Evolutionary conservation across 2,888 invertebrate genomes (phyloP).

Genomic region (Hirtodrosophila trivittata): DNA sequence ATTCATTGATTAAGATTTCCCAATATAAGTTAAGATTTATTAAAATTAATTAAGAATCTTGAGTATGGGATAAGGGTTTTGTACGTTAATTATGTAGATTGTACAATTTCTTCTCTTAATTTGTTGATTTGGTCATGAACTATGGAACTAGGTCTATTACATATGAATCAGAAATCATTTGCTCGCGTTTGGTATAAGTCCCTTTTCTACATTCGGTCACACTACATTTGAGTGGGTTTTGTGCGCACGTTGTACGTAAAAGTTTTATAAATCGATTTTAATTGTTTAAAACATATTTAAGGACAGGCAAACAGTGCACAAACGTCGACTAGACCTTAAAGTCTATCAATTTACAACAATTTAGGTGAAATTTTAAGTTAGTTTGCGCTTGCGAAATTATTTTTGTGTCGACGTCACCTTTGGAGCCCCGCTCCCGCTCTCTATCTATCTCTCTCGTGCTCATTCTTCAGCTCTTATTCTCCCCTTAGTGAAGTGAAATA

Average conservation of each 20-base stretch:
- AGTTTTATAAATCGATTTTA: conserved; percentile 58
- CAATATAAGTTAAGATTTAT: too few relatives aligned
- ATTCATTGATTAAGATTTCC: too few relatives aligned
- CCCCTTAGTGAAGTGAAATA: conserved; percentile 55
- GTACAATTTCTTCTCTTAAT: too few relatives aligned
- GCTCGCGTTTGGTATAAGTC: conserved; percentile 2
- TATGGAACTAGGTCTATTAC: conserved; percentile 3
- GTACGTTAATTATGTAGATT: too few relatives aligned
- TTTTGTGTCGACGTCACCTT: conserved; percentile 75
- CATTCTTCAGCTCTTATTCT: conserved; percentile 40
- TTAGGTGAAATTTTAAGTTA: conserved; percentile 8
- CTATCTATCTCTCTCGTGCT: conserved; percentile 40
- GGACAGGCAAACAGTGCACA: conserved; percentile 22
- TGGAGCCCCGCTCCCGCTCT: conserved; percentile 60
- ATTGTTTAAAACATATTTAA: conserved; percentile 5
- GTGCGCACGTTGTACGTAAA: conserved; percentile 75
- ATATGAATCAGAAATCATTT: conserved; percentile 16
- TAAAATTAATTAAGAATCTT: too few relatives aligned
- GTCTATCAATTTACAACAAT: conserved; percentile 10
- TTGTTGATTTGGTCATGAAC: background rate
- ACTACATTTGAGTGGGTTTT: conserved; percentile 61
- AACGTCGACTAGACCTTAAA: background rate
- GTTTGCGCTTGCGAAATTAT: conserved; percentile 49
- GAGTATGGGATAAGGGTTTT: too few relatives aligned
- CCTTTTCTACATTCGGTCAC: conserved; percentile 58